Percentiles rank a stretch among this genome's conserved stretches.
phyloP scores from a whole-genome alignment of 2,797 vertebrate genomes.

The Argya squamiceps region DNA sequence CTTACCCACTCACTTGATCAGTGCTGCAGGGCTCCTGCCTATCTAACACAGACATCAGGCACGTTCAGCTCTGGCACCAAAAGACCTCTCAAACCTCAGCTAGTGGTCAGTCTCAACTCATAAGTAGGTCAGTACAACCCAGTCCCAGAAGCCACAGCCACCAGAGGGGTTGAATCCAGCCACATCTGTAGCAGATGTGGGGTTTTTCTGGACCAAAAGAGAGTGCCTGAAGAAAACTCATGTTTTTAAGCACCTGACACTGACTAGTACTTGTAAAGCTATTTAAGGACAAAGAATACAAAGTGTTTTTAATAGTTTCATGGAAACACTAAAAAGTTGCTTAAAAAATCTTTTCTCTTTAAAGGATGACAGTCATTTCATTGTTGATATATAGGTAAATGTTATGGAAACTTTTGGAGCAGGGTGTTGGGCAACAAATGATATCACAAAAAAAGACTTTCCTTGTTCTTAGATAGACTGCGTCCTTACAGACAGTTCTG shows the following conservation, averaged over 20 bases:
- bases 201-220: background rate
- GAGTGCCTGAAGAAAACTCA: background rate
- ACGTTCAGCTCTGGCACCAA: background rate
- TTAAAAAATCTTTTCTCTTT: background rate
- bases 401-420: background rate
- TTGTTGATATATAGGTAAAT: background rate
- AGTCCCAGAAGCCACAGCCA: background rate
- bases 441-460: background rate
- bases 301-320: background rate
- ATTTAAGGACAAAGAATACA: background rate
- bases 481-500: background rate
- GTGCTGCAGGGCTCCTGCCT: background rate
- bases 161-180: background rate
- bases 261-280: background rate
- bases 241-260: background rate
- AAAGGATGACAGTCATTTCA: background rate
- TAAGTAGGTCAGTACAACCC: background rate
- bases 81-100: background rate
- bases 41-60: background rate
- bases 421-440: background rate
- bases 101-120: background rate
- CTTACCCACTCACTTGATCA: fast-evolving
- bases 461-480: background rate
- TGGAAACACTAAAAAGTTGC: background rate
- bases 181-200: background rate